These are phyloP conservation scores for Ornithoptera priamus DNA, from an alignment of 2,888 invertebrate species.

Conservation along the genomic window DNA sequence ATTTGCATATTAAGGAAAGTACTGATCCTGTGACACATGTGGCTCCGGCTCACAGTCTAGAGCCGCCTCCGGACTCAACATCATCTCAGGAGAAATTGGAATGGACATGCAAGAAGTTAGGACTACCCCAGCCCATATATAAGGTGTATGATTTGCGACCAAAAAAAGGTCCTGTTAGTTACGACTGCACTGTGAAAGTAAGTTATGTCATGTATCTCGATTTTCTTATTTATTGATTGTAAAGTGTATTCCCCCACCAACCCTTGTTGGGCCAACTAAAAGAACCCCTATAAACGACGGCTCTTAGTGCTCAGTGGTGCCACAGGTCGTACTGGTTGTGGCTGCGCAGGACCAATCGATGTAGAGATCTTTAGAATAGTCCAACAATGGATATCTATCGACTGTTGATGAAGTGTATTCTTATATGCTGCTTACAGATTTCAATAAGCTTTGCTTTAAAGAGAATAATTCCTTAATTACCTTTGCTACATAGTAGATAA, in stretches of 20 bases:
- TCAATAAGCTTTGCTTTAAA: no score
- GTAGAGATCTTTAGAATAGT: no score
- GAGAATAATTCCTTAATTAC: neutral
- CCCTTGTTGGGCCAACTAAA: no score
- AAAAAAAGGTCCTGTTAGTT: conserved; percentile 56
- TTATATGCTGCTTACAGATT: no score
- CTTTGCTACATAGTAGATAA: no score
- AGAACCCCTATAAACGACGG: no score
- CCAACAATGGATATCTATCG: no score
- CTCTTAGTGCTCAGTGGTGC: no score
- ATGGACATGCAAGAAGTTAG: conserved; percentile 71
- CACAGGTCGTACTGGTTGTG: no score
- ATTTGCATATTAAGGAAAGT: conserved; percentile 44
- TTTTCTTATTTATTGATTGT: neutral
- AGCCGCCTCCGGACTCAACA: conserved; percentile 68
- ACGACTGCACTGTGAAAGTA: conserved; percentile 68
- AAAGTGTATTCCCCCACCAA: no score
- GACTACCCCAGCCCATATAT: conserved; percentile 64
- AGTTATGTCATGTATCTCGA: conserved; percentile 26
- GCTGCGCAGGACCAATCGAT: no score
- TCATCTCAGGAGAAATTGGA: conserved; percentile 64
- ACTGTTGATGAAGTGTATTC: no score
- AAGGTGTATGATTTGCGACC: conserved; percentile 57
- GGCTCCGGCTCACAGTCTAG: conserved; percentile 54
- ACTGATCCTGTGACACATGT: conserved; percentile 57